A percentile compares a stretch with the other conserved stretches of the same genome.
Evolutionary conservation across 2,113 vertebrate species (phyloP).

Genomic region (Chionis minor): DNA sequence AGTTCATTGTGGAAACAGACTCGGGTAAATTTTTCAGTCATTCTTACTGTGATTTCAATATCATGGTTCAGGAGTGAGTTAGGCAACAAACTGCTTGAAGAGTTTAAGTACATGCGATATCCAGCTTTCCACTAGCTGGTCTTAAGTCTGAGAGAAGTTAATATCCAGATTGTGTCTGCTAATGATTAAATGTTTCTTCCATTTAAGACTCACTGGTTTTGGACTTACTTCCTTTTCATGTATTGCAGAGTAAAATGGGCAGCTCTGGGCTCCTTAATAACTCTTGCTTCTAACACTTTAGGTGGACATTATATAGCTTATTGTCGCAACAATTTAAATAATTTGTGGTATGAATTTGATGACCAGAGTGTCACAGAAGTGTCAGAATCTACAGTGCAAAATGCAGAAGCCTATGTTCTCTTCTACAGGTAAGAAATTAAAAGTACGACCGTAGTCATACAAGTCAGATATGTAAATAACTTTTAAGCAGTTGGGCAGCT

Average conservation of each 20-base stretch:
- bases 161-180: not conserved
- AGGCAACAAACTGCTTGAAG: not conserved
- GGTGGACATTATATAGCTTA: constrained; percentile 98
- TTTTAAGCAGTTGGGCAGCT: not conserved
- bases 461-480: not conserved
- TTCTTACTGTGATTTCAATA: not conserved
- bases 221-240: not conserved
- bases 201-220: not conserved
- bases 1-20: not conserved
- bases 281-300: constrained; percentile 48
- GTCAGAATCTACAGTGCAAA: constrained; percentile 92
- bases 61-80: not conserved
- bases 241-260: not conserved
- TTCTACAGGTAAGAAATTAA: constrained; percentile 89
- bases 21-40: not conserved
- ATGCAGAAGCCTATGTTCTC: constrained; percentile 96
- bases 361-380: constrained; percentile 98
- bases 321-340: constrained; percentile 93
- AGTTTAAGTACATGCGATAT: not conserved
- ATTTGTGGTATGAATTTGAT: constrained; percentile 97
- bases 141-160: not conserved
- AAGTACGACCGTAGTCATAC: rapidly evolving
- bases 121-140: not conserved
- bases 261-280: not conserved
- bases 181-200: not conserved